These are phyloP conservation scores for Leptinotarsa texana DNA, from an alignment of 1,140 invertebrate species.

Conservation along the genomic window DNA sequence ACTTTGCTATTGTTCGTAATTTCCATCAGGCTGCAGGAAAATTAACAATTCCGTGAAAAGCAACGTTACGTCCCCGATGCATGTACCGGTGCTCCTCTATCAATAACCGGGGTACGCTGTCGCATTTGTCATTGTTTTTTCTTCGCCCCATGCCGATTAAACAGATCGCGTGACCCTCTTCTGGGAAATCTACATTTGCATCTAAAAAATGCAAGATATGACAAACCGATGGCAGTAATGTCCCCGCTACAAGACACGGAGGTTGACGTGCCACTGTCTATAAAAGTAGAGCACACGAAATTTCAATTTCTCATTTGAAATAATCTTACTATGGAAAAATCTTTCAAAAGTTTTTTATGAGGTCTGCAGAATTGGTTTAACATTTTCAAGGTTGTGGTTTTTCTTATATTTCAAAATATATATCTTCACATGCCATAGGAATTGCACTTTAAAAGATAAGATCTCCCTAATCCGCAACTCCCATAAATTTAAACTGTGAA, in stretches of 20 bases:
- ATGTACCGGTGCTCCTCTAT: not conserved
- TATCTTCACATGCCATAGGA: too few relatives aligned
- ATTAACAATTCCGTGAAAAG: not conserved
- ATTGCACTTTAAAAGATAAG: too few relatives aligned
- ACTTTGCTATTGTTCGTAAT: not conserved
- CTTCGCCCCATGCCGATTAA: not conserved
- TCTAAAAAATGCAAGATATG: constrained; percentile 14
- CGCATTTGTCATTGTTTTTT: constrained; percentile 13
- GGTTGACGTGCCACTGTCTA: not conserved
- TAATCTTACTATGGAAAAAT: too few relatives aligned
- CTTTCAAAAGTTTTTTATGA: too few relatives aligned
- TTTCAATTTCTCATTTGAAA: too few relatives aligned
- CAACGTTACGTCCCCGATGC: not conserved
- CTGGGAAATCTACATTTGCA: constrained; percentile 19
- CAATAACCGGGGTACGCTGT: not conserved
- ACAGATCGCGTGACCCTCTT: constrained; percentile 11
- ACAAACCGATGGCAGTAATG: not conserved
- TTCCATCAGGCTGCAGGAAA: not conserved
- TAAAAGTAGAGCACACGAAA: not conserved
- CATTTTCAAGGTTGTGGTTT: too few relatives aligned
- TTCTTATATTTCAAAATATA: too few relatives aligned
- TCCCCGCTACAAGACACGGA: not conserved
- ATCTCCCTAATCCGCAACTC: too few relatives aligned
- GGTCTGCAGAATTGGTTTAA: too few relatives aligned
- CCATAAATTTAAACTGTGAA: too few relatives aligned